Percentiles rank a stretch among this genome's conserved stretches.
phyloP scores from a whole-genome alignment of 2,888 invertebrate species.

The Thumatha senex region DNA sequence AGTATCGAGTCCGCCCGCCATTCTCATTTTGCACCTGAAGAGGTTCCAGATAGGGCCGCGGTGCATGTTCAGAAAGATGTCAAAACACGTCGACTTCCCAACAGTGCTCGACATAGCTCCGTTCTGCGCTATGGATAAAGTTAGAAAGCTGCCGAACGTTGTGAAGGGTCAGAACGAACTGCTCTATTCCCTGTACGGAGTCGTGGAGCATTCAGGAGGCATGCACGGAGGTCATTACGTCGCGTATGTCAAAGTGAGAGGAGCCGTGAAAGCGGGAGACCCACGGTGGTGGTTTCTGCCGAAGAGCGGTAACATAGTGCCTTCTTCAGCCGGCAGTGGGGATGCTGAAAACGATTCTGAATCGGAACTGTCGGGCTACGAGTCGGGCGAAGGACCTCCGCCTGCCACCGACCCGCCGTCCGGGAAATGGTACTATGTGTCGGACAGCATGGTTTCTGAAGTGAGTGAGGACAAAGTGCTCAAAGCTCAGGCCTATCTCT shows the following conservation, averaged over 20 bases:
- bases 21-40: slow-evolving; percentile 97
- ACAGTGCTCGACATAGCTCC: slow-evolving; percentile 93
- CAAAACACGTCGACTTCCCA: slow-evolving; percentile 94
- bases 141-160: slow-evolving; percentile 85
- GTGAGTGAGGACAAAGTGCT: slow-evolving; percentile 92
- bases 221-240: slow-evolving; percentile 94
- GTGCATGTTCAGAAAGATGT: slow-evolving; percentile 91
- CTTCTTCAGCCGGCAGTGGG: slow-evolving; percentile 62
- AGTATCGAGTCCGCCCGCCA: slow-evolving; percentile 95
- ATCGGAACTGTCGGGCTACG: slow-evolving; percentile 81
- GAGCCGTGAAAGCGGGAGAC: slow-evolving; percentile 84
- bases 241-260: slow-evolving; percentile 96
- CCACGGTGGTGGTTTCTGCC: slow-evolving; percentile 90
- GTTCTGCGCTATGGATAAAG: slow-evolving; percentile 90
- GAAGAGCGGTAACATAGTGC: slow-evolving; percentile 79
- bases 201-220: slow-evolving; percentile 97
- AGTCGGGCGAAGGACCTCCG: slow-evolving; percentile 75
- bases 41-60: slow-evolving; percentile 93
- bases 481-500: slow-evolving; percentile 94
- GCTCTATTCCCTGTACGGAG: slow-evolving; percentile 95
- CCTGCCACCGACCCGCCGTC: slow-evolving; percentile 71
- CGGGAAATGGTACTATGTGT: slow-evolving; percentile 97
- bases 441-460: slow-evolving; percentile 94
- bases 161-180: slow-evolving; percentile 86
- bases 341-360: slow-evolving; percentile 74